Percentiles rank a stretch among this genome's conserved stretches.
These are phyloP conservation scores for Pseudobourletiella spinata DNA, from an alignment of 1,140 invertebrate genomes.

Conservation along the genomic window DNA sequence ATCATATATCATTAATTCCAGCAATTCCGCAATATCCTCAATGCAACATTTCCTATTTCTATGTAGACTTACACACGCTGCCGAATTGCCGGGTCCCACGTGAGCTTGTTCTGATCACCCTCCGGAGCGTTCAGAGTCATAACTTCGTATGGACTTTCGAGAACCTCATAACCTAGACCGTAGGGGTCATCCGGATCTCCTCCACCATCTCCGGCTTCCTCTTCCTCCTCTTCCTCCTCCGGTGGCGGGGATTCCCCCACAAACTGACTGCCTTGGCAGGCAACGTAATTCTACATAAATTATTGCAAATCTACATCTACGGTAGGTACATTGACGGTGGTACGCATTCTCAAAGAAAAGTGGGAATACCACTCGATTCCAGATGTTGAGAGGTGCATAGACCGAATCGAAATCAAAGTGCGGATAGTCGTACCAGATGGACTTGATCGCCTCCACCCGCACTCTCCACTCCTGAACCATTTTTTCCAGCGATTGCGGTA, in stretches of 20 bases:
- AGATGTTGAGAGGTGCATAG: slow-evolving; percentile 19
- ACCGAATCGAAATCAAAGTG: slow-evolving; percentile 13
- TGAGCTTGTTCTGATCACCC: neutral
- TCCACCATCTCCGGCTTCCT: neutral
- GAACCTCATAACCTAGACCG: neutral
- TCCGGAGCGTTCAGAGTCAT: neutral
- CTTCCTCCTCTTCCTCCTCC: neutral
- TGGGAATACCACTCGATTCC: slow-evolving; percentile 22
- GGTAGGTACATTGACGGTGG: too few species aligned
- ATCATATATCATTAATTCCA: too few species aligned
- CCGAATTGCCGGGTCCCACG: neutral
- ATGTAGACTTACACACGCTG: slow-evolving; percentile 1
- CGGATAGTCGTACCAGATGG: neutral
- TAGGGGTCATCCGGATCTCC: neutral
- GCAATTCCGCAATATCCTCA: too few species aligned
- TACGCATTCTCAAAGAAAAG: too few species aligned
- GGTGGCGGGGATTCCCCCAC: too few species aligned
- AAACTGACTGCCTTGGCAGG: neutral
- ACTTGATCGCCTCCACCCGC: neutral
- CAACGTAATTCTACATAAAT: slow-evolving; percentile 7
- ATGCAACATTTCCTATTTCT: too few species aligned
- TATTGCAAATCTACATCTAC: too few species aligned
- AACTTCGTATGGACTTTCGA: slow-evolving; percentile 6
- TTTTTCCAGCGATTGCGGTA: slow-evolving; percentile 2
- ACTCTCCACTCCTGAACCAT: slow-evolving; percentile 12